Evolutionary conservation across 2,113 vertebrate genomes (phyloP).

Genomic region (Leiothrix lutea): DNA sequence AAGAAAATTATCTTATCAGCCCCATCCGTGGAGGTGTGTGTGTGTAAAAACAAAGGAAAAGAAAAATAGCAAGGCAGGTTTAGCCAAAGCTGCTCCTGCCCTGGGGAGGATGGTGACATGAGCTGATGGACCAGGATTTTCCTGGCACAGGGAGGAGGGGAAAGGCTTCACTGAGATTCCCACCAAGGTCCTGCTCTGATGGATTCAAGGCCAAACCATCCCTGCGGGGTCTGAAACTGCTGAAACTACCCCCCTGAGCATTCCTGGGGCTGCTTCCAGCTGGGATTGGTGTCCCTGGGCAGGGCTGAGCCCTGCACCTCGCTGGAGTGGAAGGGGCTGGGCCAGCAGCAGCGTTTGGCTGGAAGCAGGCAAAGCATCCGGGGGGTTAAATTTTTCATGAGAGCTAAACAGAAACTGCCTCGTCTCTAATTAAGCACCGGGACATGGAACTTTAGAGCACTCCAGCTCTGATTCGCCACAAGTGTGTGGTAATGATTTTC

Average conservation of each 20-base stretch:
- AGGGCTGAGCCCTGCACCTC: background rate
- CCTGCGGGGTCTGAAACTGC: background rate
- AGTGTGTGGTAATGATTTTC: constrained; percentile 75
- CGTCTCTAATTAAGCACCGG: constrained; percentile 50
- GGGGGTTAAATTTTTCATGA: constrained; percentile 47
- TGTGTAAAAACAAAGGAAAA: background rate
- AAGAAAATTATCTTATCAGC: background rate
- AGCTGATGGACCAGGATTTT: rapidly evolving
- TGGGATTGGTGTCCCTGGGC: background rate
- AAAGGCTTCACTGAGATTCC: background rate
- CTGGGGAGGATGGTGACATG: background rate
- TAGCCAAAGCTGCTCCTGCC: background rate
- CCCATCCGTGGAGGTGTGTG: background rate
- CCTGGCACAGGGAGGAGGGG: background rate
- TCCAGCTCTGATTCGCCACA: constrained; percentile 73
- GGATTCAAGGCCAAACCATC: background rate
- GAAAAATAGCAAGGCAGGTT: background rate
- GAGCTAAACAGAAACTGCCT: constrained; percentile 22
- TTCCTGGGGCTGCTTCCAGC: background rate
- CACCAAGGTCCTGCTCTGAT: background rate
- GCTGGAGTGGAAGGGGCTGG: background rate
- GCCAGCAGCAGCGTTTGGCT: background rate
- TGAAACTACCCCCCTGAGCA: background rate
- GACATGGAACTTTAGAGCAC: constrained; percentile 58
- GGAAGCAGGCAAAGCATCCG: background rate